Conservation (phyloP, 2,888 invertebrate genomes). For the Ophioninae sp. region DNA sequence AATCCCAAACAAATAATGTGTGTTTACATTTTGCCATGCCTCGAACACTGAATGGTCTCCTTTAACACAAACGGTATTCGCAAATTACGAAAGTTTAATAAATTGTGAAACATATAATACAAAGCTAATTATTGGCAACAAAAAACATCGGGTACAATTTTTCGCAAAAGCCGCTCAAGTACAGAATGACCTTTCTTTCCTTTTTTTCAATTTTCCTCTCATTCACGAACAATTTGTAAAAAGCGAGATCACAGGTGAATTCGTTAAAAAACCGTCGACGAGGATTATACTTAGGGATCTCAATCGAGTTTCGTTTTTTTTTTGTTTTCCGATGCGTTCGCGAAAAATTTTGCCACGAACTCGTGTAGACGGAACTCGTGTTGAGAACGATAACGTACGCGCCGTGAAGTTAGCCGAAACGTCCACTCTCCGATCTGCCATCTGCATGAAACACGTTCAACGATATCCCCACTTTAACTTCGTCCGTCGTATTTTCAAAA, state of each 20-base stretch:
- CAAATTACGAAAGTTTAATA: no score
- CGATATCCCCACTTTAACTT: slow-evolving; percentile 46
- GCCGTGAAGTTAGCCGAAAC: slow-evolving; percentile 4
- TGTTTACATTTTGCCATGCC: no score
- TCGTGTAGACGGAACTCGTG: background rate
- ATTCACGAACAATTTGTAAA: slow-evolving; percentile 35
- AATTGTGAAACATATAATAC: no score
- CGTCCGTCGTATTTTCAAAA: slow-evolving; percentile 35
- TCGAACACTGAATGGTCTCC: no score
- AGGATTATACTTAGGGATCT: slow-evolving; percentile 11
- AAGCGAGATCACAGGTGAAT: slow-evolving; percentile 46
- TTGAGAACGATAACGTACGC: background rate
- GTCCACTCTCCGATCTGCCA: background rate
- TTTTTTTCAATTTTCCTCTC: slow-evolving; percentile 4
- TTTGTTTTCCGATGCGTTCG: background rate
- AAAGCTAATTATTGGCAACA: no score
- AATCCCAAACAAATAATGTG: no score
- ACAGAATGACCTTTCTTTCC: no score
- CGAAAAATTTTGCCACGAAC: background rate
- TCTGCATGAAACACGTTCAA: slow-evolving; percentile 7
- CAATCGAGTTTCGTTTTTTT: slow-evolving; percentile 1
- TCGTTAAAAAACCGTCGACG: slow-evolving; percentile 24
- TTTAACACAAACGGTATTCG: no score
- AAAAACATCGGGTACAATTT: no score
- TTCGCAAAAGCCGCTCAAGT: no score